A percentile compares a stretch with the other conserved stretches of the same genome.
These are phyloP conservation scores for Illadopsis cleaveri DNA, from an alignment of 2,113 vertebrate genomes.

Conservation along the genomic window DNA sequence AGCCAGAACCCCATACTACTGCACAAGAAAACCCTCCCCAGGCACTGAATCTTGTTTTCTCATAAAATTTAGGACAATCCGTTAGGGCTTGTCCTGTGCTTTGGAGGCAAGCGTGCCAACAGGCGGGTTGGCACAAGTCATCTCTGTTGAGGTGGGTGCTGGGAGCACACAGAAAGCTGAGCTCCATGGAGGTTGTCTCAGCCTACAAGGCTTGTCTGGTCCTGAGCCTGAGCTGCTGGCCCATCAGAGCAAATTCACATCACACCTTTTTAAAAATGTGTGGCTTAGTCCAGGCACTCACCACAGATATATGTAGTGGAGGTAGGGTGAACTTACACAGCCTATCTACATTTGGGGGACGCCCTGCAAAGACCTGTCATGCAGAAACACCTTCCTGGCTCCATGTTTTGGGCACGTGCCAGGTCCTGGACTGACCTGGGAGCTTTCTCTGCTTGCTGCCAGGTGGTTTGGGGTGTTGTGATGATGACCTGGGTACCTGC, in stretches of 20 bases:
- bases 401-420: neutral
- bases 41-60: neutral
- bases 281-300: neutral
- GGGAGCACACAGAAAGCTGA: neutral
- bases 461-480: neutral
- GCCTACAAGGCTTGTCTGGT: neutral
- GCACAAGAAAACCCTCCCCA: neutral
- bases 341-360: neutral
- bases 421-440: neutral
- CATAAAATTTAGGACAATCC: neutral
- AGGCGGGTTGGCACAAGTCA: neutral
- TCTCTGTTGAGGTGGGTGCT: neutral
- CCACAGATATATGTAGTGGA: fast-evolving
- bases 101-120: neutral
- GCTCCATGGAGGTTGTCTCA: neutral
- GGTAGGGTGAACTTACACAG: neutral
- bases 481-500: neutral
- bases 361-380: fast-evolving
- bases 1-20: fast-evolving
- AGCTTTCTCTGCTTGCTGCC: neutral
- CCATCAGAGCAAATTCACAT: neutral
- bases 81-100: neutral
- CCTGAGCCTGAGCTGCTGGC: neutral
- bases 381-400: neutral
- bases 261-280: neutral